Conservation (phyloP, 2,113 vertebrate species). For the Archocentrus centrarchus region DNA sequence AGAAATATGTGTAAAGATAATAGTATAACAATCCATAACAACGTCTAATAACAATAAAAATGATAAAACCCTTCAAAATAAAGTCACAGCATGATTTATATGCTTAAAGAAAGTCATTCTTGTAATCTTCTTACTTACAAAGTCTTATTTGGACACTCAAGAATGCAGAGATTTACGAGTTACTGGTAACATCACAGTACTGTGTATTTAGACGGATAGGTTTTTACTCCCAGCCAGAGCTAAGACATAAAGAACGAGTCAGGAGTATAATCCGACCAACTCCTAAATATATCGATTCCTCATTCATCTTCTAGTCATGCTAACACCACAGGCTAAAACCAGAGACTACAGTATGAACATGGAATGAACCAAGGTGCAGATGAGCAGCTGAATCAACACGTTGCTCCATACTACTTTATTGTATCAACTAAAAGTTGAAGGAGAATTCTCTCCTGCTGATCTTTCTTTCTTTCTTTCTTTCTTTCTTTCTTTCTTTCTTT, state of each 20-base stretch:
- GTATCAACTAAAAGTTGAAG: conserved; percentile 52
- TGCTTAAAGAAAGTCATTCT: not conserved
- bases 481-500: not conserved
- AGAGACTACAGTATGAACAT: not conserved
- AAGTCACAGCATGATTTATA: not conserved
- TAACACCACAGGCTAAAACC: conserved; percentile 10
- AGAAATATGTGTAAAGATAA: not conserved
- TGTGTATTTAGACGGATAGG: not conserved
- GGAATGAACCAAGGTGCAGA: conserved; percentile 32
- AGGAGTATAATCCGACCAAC: not conserved
- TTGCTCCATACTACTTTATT: conserved; percentile 55
- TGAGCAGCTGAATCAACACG: conserved; percentile 75
- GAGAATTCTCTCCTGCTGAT: conserved; percentile 67
- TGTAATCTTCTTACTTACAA: not conserved
- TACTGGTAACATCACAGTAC: not conserved
- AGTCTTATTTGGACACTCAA: not conserved
- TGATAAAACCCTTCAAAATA: not conserved
- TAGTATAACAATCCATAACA: not conserved
- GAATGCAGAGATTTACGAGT: not conserved
- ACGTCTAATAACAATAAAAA: not conserved
- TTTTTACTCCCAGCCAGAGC: not conserved
- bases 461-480: not conserved
- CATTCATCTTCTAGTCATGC: not conserved
- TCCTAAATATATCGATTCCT: not conserved
- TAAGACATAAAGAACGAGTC: not conserved